phyloP scores from a whole-genome alignment of 92 coral and sea anemone genomes.

The Umimayanthus kanabou region DNA sequence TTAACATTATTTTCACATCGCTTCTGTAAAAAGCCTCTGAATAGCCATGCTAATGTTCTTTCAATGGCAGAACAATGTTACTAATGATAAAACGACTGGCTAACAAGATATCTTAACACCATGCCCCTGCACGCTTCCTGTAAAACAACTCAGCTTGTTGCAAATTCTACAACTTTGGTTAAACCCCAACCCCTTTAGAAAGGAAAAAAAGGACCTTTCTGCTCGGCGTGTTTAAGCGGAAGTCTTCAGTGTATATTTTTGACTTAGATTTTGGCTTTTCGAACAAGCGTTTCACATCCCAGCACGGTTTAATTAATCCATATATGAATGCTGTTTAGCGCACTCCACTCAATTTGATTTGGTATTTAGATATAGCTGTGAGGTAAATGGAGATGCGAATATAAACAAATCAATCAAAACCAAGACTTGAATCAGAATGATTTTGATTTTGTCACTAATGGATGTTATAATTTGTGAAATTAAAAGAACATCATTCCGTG shows the following conservation, averaged over 20 bases:
- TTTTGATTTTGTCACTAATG: constrained; percentile 57
- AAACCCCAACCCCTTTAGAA: constrained; percentile 28
- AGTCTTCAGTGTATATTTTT: constrained; percentile 2
- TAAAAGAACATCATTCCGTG: constrained; percentile 69
- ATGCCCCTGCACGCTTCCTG: constrained; percentile 51
- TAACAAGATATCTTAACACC: constrained; percentile 67
- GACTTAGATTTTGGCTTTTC: constrained; percentile 12
- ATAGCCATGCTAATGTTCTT: constrained; percentile 73
- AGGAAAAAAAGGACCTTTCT: constrained; percentile 5
- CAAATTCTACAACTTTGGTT: constrained; percentile 46
- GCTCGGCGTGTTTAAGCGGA: constrained; percentile 42
- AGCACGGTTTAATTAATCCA: constrained; percentile 67
- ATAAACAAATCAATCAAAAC: constrained; percentile 62
- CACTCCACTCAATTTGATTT: constrained; percentile 72
- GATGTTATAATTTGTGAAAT: constrained; percentile 67
- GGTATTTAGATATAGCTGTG: constrained; percentile 70
- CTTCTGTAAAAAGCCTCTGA: constrained; percentile 60
- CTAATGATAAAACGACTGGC: constrained; percentile 80
- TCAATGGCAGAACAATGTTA: constrained; percentile 68
- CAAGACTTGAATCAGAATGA: constrained; percentile 56
- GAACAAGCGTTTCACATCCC: not conserved
- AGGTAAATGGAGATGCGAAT: constrained; percentile 63
- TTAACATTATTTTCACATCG: constrained; percentile 65
- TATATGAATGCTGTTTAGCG: constrained; percentile 57
- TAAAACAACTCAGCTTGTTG: constrained; percentile 52